Conservation (phyloP, 2,797 vertebrate genomes). For the Anguilla pacifica region DNA sequence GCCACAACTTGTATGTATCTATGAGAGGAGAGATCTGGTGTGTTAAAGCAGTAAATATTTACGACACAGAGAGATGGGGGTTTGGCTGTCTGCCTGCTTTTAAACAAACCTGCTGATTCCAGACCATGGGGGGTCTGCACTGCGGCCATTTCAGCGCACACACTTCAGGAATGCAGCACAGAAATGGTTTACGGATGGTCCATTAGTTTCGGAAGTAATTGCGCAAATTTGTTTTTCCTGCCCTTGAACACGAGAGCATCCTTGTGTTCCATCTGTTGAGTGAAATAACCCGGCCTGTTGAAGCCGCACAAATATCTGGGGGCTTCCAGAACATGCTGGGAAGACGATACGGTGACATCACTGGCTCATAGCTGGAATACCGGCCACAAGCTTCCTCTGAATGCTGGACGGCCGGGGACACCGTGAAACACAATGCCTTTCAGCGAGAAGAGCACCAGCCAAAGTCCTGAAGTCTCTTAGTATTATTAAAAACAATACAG, state of each 20-base stretch:
- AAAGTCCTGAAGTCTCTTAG: background rate
- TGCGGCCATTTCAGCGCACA: conserved; percentile 32
- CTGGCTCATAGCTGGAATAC: conserved; percentile 28
- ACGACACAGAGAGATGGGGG: conserved; percentile 45
- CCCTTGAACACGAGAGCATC: background rate
- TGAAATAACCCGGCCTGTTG: background rate
- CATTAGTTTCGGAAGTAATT: conserved; percentile 24
- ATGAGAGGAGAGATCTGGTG: conserved; percentile 45
- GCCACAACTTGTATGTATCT: conserved; percentile 49
- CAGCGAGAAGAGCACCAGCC: background rate
- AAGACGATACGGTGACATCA: conserved; percentile 1
- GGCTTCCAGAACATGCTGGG: background rate
- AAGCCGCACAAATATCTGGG: background rate
- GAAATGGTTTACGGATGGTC: conserved; percentile 17
- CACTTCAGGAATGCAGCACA: conserved; percentile 39
- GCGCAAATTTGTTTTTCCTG: conserved; percentile 16
- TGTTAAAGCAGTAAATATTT: conserved; percentile 46
- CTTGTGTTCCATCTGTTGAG: conserved; percentile 8
- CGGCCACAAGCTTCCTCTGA: background rate
- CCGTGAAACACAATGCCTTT: background rate
- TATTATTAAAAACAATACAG: background rate
- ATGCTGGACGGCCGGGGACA: background rate
- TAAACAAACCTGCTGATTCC: conserved; percentile 14
- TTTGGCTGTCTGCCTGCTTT: conserved; percentile 1
- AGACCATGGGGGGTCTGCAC: conserved; percentile 21